Evolutionary conservation across 2,888 invertebrate species (phyloP).

Genomic region (Liodrosophila aerea): DNA sequence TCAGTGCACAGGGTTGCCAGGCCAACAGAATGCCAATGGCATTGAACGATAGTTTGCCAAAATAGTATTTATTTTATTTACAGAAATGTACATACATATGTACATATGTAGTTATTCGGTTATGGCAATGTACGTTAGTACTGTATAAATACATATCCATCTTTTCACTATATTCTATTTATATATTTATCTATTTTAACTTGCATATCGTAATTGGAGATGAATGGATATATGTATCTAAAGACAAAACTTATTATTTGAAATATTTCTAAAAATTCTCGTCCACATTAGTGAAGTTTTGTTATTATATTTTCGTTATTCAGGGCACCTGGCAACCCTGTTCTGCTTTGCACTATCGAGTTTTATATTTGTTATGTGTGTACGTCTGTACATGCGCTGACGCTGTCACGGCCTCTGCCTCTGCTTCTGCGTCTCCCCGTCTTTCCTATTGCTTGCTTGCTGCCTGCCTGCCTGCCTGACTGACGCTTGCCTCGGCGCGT

Average conservation of each 20-base stretch:
- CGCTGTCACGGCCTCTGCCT: conserved; percentile 73
- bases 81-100: no score
- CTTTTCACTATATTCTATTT: no score
- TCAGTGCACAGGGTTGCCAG: conserved; percentile 58
- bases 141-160: no score
- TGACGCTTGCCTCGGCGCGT: conserved; percentile 69
- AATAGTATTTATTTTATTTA: no score
- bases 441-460: conserved; percentile 43
- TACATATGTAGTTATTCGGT: no score
- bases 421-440: conserved; percentile 42
- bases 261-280: no score
- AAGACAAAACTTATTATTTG: not conserved
- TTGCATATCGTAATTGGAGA: no score
- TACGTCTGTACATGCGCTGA: conserved; percentile 69
- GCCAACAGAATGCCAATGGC: conserved; percentile 36
- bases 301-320: not conserved
- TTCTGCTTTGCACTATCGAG: conserved; percentile 64
- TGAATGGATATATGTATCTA: no score
- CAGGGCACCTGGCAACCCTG: conserved; percentile 55
- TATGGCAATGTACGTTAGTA: no score
- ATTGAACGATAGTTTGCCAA: conserved; percentile 39
- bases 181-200: no score
- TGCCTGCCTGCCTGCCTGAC: conserved; percentile 54
- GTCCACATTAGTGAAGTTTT: no score
- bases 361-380: conserved; percentile 48